Base-by-base conservation (phyloP, 2,113 vertebrate species). In the Peromyscus californicus region DNA sequence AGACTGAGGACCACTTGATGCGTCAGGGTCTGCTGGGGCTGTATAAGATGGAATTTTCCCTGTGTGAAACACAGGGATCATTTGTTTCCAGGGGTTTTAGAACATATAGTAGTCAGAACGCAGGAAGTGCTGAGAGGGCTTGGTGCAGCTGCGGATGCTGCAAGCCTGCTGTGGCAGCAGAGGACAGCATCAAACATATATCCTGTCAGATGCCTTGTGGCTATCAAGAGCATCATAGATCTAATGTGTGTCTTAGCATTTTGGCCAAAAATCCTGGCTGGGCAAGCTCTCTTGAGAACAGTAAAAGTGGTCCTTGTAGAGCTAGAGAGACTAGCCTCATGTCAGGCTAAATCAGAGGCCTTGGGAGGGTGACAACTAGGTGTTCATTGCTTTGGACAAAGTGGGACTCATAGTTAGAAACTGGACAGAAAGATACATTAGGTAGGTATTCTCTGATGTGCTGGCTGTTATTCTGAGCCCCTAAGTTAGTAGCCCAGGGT, bases 191-290 rank as follows among this genome's bases (percentile, higher is more conserved):
- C 98, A 98, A 98, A 98, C 98, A 99, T 98, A 97, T 48, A 9
- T 98, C 97, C 98, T 99, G 98, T 99, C 99, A 99, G 98, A 97
- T 98, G 99, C 98, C 99, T 99, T 98, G 98, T 99, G 99, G 99
- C 98, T 97, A 98, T 97, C 97, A 97, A 97, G 98, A 98, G 94
- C 97, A 97, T 98, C 97, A 94, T 51, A 59, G 98, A 98, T 98
- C 97, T 97, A 94, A 98, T 98, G 98, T 95, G 98, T 98, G 97
- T 99, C 98, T 92, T 61, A 97, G 98, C 97, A 96, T 98, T 98
- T 98, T 67, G 93, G 98, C 98, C 98, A 98, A 98, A 98, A 94
- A 93, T 0, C 90, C 97, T 93, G 98, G 92, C 97, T 95, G 98
- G 97, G 97, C 96, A 93, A 98, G 0, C 96, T 98, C 98, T 99